Base-by-base conservation (phyloP, 2,797 vertebrate species). In the Erpetoichthys calabaricus region DNA sequence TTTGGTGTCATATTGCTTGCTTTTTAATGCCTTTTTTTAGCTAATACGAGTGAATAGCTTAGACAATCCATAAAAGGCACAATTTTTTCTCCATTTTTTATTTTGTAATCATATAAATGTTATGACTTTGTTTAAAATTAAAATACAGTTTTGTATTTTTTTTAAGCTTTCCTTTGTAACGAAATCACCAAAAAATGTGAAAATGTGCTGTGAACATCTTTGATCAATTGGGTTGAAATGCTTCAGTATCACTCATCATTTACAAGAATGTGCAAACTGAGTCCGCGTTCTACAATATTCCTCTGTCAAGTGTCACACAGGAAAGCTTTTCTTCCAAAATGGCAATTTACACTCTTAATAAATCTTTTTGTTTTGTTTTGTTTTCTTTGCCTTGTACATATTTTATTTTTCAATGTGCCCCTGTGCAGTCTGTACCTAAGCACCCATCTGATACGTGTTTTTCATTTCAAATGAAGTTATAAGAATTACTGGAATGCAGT, bases 21-120 rank as follows among this genome's bases (percentile, higher is more conserved):
- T 25, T 25, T 25, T 25, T 25, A 25, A 25, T 25, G 25, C 25
- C 25, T 25, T 25, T 25, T 25, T 25, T 25, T 25, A 25, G 25
- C 25, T 25, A 25, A 25, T 25, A 25, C 2, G 25, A 25, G 25
- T 25, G 54, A 63, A 67, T 64, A 68, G 68, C 68, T 71, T 65
- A 76, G 75, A 81, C 73, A 61, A 72, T 74, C 71, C 71, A 68
- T 64, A 67, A 73, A 57, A 58, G 70, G 57, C 63, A 74, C 58
- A 57, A 60, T 51, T 55, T 55, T 55, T 49, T 45, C 59, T 51
- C 49, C 4, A 45, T 59, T 5, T 57, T n/a, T 7, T 52, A 6
- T 45, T 56, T 60, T 57, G 25, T n/a, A 49, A 49, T 7, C 25
- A 49, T 7, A 49, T 49, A 62, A 61, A 58, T 1, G 3, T 45